A percentile compares a stretch with the other conserved stretches of the same genome.
Conservation (phyloP, 2,888 invertebrate genomes). For the Boloria selene region DNA sequence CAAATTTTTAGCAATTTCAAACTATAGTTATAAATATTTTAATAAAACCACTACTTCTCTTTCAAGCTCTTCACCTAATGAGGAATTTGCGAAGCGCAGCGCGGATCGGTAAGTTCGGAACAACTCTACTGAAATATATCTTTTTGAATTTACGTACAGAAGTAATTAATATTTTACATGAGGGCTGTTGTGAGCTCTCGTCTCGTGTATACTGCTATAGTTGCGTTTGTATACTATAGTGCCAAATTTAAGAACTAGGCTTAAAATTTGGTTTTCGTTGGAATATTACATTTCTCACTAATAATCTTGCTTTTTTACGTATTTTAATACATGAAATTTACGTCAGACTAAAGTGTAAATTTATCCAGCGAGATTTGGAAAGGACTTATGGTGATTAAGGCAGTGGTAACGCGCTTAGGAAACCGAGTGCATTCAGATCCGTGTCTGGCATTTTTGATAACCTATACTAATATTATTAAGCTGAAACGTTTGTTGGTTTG, state of each 20-base stretch:
- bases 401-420: too few relatives aligned
- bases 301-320: neutral
- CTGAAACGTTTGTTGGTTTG: too few relatives aligned
- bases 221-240: slow-evolving; percentile 2
- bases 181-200: slow-evolving; percentile 16
- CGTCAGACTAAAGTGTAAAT: neutral
- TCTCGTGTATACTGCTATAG: slow-evolving; percentile 11
- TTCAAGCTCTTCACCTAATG: slow-evolving; percentile 3
- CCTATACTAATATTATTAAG: too few relatives aligned
- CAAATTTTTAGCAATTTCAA: too few relatives aligned
- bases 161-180: slow-evolving; percentile 33
- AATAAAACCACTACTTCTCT: slow-evolving; percentile 3
- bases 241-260: too few relatives aligned
- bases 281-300: neutral
- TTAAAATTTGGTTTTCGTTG: neutral
- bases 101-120: slow-evolving; percentile 13
- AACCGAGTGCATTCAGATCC: too few relatives aligned
- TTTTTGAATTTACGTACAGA: slow-evolving; percentile 17
- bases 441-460: too few relatives aligned
- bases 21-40: neutral
- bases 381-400: too few relatives aligned
- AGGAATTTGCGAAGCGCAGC: slow-evolving; percentile 19
- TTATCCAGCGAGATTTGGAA: neutral
- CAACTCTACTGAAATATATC: neutral
- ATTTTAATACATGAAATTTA: neutral